phyloP scores from a whole-genome alignment of 2,113 vertebrate species.

The Bucco capensis region DNA sequence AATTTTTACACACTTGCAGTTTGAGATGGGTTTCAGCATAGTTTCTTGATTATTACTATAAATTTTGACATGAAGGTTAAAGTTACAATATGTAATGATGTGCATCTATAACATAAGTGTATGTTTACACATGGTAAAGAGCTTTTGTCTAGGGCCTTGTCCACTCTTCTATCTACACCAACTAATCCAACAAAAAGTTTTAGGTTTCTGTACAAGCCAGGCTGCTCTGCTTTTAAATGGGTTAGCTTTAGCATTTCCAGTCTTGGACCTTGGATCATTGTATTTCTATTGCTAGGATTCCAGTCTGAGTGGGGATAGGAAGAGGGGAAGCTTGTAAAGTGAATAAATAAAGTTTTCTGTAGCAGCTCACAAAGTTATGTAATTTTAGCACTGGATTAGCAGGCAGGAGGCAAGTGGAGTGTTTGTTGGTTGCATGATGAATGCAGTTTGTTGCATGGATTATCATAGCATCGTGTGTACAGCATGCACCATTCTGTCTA shows the following conservation, averaged over 20 bases:
- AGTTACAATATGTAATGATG: neutral
- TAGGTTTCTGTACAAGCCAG: neutral
- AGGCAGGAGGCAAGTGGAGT: neutral
- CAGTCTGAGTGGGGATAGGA: neutral
- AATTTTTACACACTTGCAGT: neutral
- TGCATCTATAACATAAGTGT: neutral
- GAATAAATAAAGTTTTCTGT: neutral
- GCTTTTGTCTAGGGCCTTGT: neutral
- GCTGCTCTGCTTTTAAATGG: neutral
- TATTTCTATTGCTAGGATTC: neutral
- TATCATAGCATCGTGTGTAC: rapidly evolving
- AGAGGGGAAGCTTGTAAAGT: neutral
- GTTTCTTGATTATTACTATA: neutral
- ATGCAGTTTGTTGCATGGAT: neutral
- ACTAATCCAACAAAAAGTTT: neutral
- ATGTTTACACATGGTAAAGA: neutral
- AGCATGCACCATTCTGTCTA: rapidly evolving
- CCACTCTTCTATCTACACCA: neutral
- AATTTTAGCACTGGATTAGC: neutral
- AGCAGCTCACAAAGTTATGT: neutral
- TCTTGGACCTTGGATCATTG: neutral
- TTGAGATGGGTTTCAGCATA: neutral
- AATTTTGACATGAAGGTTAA: neutral
- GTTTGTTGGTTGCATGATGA: neutral
- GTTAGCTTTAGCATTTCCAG: neutral